Base-by-base conservation (phyloP, 2,888 invertebrate genomes). In the Hymenopus coronatus region DNA sequence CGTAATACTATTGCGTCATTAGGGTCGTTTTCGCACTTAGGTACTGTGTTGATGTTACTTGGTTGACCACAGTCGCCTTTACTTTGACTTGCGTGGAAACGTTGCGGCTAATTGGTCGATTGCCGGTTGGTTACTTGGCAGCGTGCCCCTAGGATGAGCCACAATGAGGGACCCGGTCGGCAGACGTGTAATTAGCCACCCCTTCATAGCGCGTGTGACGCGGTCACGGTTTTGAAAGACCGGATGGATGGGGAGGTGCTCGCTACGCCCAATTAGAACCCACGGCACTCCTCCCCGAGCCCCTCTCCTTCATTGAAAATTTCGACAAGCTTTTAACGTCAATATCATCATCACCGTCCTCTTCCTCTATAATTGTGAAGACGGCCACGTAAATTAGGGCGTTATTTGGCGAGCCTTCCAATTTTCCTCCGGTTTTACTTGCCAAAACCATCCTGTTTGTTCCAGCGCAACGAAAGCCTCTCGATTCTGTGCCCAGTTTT, bases 101-200 rank as follows among this genome's bases (percentile, higher is more conserved):
- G 54, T 7, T 86, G 81, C 82, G 7, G 82, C 87, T 89, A 84
- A 87, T 83, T 89, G 89, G 87, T 87, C 84, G 87, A 87, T 89
- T 87, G 84, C 84, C 40, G 85, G 85, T 85, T 86, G 89, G 89
- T 86, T 86, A 86, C 88, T 70, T 83, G 88, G 83, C 88, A 70
- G 83, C 82, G 40, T 83, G 83, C 86, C 86, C 86, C 85, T 86
- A 54, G 70, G 86, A 86, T 70, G 86, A 86, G 70, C 54, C 86
- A 70, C 70, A 70, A 86, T 86, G 28, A 28, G 70, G 81, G n/a
- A 85, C 30, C 33, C 40, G 40, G 83, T 12, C 82, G 28, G 27
- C n/a, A 82, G 87, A 82, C 87, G 40, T 87, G 82, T 87, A 82
- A 82, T 87, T 87, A 87, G 82, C 87, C 20, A 27, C 33, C 30